Base-by-base conservation (phyloP, 2,797 vertebrate species). In the Gadopsis bispinosus region DNA sequence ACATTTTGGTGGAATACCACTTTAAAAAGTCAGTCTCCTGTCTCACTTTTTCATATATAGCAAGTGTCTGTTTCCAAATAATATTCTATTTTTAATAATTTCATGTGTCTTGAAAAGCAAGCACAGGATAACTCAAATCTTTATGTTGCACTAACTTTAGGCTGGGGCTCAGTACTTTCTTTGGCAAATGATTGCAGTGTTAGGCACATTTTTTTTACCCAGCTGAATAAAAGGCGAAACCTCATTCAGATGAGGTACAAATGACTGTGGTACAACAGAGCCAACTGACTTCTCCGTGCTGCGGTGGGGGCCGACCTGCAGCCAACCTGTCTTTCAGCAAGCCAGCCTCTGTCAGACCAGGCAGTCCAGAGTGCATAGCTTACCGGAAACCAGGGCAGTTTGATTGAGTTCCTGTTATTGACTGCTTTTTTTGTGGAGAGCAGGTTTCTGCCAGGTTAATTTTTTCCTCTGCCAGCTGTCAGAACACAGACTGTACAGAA, bases 321-420 rank as follows among this genome's bases (percentile, higher is more conserved):
- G 85, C 89, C 93, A 94, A 79, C 80, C 79, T 79, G 85, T 90
- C 91, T 90, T 88, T 90, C 91, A 93, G 87, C 83, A 43, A 87
- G 89, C 91, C 90, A 91, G 89, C 88, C 89, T 92, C 89, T 84
- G 75, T 92, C 91, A 93, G 83, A 92, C 91, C 88, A 89, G 1
- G 48, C 93, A 92, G 94, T 89, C 89, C 92, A 95, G 91, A 93
- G 89, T 90, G 93, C 90, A 12, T 71, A 41, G 80, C 91, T 94
- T 88, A 79, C 94, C 89, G 95, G 96, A 97, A 97, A 96, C 95
- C 94, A 90, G 95, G 84, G 93, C 95, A 96, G 96, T 97, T 97
- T 96, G 96, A 96, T 95, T 93, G 93, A 97, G 95, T 97, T 98
- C 97, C 97, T 97, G 96, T 96, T 97, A 96, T 96, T 98, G 96